Conservation (phyloP, 2,888 invertebrate genomes). For the Cosmopolites sordidus region DNA sequence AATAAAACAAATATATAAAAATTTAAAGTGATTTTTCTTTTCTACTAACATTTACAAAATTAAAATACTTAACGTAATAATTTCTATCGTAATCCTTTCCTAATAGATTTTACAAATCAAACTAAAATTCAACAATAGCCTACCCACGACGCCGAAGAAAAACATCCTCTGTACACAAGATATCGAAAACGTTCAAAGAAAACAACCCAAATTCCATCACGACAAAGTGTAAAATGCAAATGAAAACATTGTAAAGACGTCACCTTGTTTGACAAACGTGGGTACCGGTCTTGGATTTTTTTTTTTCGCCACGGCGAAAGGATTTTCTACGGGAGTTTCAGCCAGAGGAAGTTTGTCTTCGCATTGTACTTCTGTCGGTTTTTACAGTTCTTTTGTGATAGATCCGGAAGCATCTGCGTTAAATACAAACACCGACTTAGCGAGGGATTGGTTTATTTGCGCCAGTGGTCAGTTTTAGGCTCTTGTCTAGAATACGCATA, state of each 20-base stretch:
- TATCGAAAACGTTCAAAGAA: no score
- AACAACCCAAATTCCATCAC: background rate
- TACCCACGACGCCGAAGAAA: no score
- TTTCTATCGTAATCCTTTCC: no score
- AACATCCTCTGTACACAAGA: no score
- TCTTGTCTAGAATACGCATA: no score
- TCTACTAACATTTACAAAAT: no score
- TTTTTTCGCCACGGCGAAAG: constrained; percentile 16
- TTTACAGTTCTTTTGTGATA: constrained; percentile 27
- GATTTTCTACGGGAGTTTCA: constrained; percentile 15
- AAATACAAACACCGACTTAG: constrained; percentile 25
- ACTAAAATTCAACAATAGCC: no score
- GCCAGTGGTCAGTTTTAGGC: no score
- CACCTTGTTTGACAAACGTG: constrained; percentile 14
- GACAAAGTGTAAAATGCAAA: constrained; percentile 12
- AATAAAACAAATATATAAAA: no score
- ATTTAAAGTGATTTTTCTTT: no score
- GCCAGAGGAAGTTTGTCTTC: constrained; percentile 28
- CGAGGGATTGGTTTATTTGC: constrained; percentile 2
- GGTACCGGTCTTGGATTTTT: constrained; percentile 7
- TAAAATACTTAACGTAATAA: no score
- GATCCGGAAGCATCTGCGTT: constrained; percentile 36
- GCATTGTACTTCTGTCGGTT: constrained; percentile 29
- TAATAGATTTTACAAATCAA: no score
- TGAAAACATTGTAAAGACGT: constrained; percentile 14